Base-by-base conservation (phyloP, 2,888 invertebrate genomes). In the Drosophila colorata region DNA sequence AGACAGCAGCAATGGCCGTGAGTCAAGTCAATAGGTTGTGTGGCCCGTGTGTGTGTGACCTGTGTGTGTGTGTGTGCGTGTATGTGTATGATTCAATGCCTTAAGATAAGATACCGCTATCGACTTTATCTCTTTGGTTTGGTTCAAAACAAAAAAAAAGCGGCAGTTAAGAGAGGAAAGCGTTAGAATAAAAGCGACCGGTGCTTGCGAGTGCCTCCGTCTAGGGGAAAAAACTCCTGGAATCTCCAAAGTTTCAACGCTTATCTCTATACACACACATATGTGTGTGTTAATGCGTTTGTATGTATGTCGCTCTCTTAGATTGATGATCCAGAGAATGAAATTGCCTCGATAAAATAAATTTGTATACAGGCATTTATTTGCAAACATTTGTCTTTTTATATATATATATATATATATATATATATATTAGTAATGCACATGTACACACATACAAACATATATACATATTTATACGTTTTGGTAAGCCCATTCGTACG, bases 81-180 rank as follows among this genome's bases (percentile, higher is more conserved):
- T 44, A 9, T 49, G 23, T 56, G 43, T 70, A 57, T 69, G 82
- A 82, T 72, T 87, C 68, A 87, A 80, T 81, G 85, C 60, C 59
- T 55, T 46, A 60, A 75, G 87, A 82, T 82, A 85, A 82, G 87
- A 82, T 82, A 81, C 63, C 69, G 76, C 55, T 85, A 81, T 81
- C 87, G 69, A 68, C 78, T 77, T 74, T 83, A 77, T 83, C 87
- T 69, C 69, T 67, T 69, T 33, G 58, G 47, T 59, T 53, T 41
- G 43, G 61, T 41, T 68, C 40, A 11, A n/a, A 48, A 57, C 3
- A 41, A 43, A 53, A 69, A 58, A 66, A 16, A 51, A 43, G 37
- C 40, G 33, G 23, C 13, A 13, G 33, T 57, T 73, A 77, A 77
- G 80, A 77, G 84, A 80, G 67, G 16, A 8, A 9, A 35, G 8